Conservation (phyloP, 1,140 invertebrate genomes). For the Andrena cerasifolii region DNA sequence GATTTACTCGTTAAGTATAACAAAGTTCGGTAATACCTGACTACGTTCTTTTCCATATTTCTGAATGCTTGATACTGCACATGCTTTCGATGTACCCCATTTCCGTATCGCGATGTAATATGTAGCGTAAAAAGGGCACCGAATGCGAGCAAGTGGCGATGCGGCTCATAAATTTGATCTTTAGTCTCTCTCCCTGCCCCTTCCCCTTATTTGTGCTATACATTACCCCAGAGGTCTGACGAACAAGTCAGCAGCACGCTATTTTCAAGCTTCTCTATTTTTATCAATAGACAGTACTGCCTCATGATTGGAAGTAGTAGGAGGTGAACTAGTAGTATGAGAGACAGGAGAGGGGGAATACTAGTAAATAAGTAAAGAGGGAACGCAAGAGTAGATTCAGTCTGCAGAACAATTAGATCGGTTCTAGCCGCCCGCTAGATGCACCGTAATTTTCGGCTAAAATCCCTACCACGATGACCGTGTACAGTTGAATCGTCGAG, state of each 20-base stretch:
- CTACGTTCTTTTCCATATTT: no score
- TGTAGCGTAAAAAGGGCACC: not conserved
- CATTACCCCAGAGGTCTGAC: slow-evolving; percentile 48
- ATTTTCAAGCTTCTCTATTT: slow-evolving; percentile 78
- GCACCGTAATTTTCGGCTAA: slow-evolving; percentile 30
- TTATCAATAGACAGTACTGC: slow-evolving; percentile 75
- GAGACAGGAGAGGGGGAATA: slow-evolving; percentile 59
- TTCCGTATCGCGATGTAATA: not conserved
- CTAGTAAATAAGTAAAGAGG: slow-evolving; percentile 81
- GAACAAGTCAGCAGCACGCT: slow-evolving; percentile 56
- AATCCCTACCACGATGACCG: slow-evolving; percentile 42
- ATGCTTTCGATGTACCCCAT: not conserved
- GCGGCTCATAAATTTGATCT: slow-evolving; percentile 32
- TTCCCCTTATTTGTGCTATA: not conserved
- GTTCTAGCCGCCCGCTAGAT: slow-evolving; percentile 31
- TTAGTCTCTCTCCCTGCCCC: not conserved
- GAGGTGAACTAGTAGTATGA: slow-evolving; percentile 67
- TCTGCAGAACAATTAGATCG: slow-evolving; percentile 66
- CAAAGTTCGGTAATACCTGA: no score
- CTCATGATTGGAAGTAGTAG: slow-evolving; percentile 70
- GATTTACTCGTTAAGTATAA: no score
- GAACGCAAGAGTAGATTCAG: slow-evolving; percentile 75
- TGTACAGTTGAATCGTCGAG: not conserved
- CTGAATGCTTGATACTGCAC: not conserved
- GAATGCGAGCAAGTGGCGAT: not conserved